Evolutionary conservation across 2,113 vertebrate genomes (phyloP), one percentile per base, ranked within the genome.

Genomic region (Albula goreensis): DNA sequence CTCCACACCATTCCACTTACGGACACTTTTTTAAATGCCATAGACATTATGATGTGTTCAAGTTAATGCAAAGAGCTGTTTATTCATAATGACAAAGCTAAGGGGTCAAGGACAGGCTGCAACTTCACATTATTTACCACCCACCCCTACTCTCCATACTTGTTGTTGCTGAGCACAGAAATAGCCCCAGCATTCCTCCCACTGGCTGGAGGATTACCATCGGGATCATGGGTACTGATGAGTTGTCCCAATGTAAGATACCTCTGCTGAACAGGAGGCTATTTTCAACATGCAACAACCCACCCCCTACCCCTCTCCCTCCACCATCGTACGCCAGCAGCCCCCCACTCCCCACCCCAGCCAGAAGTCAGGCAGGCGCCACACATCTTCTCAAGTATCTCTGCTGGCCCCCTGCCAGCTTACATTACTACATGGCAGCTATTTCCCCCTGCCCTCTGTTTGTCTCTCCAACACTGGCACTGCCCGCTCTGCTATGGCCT

Each of bases 361-460:
- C 74, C 74, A 83, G 53, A 83, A 83, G 52, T 83, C 86, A 87
- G 70, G 81, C 81, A 74, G 81, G 85, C 31, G 81, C 81, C 81
- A 77, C 57, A 81, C 86, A 81, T 74, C 13, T 63, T 87, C 83
- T 66, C 78, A 70, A 17, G 60, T 56, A 87, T 83, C 78, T 52
- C n/a, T 25, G 22, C 10, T 48, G 57, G 13, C 25, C 9, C 8
- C 10, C 52, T 6, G 60, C 86, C 86, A 87, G 83, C 49, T 84
- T 66, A 80, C 57, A 74, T 85, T 57, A 22, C 50, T 41, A 15
- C 77, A 80, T 60, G 31, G n/a, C 31, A 15, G 15, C 84, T 50
- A 15, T 48, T 11, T 50, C 78, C 78, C 41, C 74, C 41, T 80
- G 31, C 53, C 31, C 53, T 63, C 49, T 70, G 17, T 70, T 17